Percentiles rank a stretch among this genome's conserved stretches.
Conservation (phyloP, 2,113 vertebrate genomes). For the Platichthys stellatus region DNA sequence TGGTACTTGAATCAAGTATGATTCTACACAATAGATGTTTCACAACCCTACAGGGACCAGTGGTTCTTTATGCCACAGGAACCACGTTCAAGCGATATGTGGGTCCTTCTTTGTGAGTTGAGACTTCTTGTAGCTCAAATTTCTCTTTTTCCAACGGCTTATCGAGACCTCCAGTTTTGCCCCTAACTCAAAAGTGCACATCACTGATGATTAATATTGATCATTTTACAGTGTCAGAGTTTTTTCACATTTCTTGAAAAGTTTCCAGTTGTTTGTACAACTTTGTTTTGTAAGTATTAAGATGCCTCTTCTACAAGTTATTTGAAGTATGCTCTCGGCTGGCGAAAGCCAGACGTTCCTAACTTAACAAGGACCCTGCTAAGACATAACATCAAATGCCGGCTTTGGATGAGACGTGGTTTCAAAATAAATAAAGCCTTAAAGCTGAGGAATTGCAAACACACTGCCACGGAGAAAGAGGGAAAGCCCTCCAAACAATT, state of each 20-base stretch:
- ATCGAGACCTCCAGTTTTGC: neutral
- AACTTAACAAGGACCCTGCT: conserved; percentile 47
- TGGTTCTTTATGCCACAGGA: too few species aligned
- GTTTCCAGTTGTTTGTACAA: conserved; percentile 9
- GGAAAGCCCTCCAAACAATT: conserved; percentile 68
- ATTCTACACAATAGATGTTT: neutral
- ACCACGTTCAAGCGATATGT: too few species aligned
- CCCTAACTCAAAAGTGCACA: neutral
- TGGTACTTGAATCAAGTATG: neutral
- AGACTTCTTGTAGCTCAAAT: too few species aligned
- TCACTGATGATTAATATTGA: conserved; percentile 3
- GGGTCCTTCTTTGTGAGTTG: too few species aligned
- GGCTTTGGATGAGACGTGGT: conserved; percentile 65
- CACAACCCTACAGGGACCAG: too few species aligned
- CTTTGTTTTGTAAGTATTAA: conserved; percentile 1
- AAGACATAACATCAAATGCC: conserved; percentile 76
- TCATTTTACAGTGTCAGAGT: neutral
- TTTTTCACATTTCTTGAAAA: conserved; percentile 24
- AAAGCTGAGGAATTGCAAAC: conserved; percentile 78
- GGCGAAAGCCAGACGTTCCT: conserved; percentile 53
- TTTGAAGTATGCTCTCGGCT: conserved; percentile 55
- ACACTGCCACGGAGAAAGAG: conserved; percentile 54
- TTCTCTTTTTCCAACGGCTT: neutral
- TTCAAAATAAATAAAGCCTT: conserved; percentile 77
- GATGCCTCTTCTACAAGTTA: conserved; percentile 46